Conservation (phyloP, 2,888 invertebrate species). For the Polymixis lichenea region DNA sequence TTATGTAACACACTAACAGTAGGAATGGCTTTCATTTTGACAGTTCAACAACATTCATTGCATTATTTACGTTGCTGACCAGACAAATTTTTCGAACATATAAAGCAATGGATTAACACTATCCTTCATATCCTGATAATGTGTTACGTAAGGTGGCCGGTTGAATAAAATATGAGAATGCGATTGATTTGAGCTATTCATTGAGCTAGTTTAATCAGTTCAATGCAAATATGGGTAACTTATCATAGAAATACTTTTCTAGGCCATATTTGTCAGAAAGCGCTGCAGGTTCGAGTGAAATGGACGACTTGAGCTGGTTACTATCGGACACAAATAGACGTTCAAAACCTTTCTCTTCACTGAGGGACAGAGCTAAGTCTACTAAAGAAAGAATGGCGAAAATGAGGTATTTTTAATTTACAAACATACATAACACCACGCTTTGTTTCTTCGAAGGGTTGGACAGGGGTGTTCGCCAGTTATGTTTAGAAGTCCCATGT, state of each 20-base stretch:
- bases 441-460: no score
- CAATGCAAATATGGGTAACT: not conserved
- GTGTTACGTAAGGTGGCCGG: no score
- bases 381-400: conserved; percentile 84
- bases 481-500: no score
- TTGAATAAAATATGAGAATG: not conserved
- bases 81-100: no score
- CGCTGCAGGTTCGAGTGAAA: conserved; percentile 90
- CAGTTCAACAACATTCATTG: no score
- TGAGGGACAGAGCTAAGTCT: conserved; percentile 84
- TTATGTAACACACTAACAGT: no score
- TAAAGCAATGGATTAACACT: no score
- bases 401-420: conserved; percentile 75
- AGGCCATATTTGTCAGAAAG: conserved; percentile 93
- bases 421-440: no score
- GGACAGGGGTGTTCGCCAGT: no score
- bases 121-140: no score
- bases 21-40: no score
- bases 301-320: conserved; percentile 92
- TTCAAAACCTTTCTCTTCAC: conserved; percentile 92
- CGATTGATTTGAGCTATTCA: not conserved
- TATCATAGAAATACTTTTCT: conserved; percentile 9
- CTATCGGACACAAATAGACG: conserved; percentile 93
- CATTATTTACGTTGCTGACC: no score
- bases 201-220: not conserved